Conservation (phyloP, 2,888 invertebrate species). For the Scaptodrosophila latifasciaeformis region DNA sequence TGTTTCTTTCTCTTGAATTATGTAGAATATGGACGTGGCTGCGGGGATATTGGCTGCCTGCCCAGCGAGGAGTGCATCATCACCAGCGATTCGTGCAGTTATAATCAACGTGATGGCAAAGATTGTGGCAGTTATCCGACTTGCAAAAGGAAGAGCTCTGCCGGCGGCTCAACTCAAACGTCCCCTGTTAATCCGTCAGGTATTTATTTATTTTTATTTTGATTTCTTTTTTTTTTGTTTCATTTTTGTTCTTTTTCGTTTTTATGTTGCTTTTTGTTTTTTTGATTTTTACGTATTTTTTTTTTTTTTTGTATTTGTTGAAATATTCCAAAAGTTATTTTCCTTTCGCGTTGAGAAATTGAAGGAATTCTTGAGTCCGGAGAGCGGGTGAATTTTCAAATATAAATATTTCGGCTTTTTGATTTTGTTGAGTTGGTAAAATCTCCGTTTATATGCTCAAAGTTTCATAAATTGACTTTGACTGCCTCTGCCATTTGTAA, state of each 20-base stretch:
- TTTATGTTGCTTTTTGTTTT: constrained; percentile 3
- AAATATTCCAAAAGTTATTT: too few relatives aligned
- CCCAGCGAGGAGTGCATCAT: constrained; percentile 82
- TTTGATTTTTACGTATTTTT: constrained; percentile 1
- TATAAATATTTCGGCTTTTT: too few relatives aligned
- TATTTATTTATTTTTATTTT: constrained; percentile 61
- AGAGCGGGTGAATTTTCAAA: too few relatives aligned
- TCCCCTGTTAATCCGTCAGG: constrained; percentile 73
- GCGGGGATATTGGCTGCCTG: constrained; percentile 86
- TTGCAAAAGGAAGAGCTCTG: constrained; percentile 77
- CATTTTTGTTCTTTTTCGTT: constrained; percentile 15
- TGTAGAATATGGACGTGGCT: constrained; percentile 85
- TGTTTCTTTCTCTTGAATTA: too few relatives aligned
- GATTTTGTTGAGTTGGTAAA: too few relatives aligned
- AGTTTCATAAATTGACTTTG: constrained; percentile 6
- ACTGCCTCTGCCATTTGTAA: background rate
- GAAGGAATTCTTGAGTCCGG: too few relatives aligned
- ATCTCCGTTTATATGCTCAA: background rate
- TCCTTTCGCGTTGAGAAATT: too few relatives aligned
- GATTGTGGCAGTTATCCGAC: constrained; percentile 83
- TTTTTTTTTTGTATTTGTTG: constrained; percentile 9
- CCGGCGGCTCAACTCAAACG: constrained; percentile 50
- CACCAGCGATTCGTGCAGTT: constrained; percentile 81
- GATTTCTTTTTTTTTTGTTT: constrained; percentile 27
- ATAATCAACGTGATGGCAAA: constrained; percentile 77